Percentiles rank a stretch among this genome's conserved stretches.
Evolutionary conservation across 1,140 invertebrate species (phyloP).

Genomic region (Drosophila murphyi): DNA sequence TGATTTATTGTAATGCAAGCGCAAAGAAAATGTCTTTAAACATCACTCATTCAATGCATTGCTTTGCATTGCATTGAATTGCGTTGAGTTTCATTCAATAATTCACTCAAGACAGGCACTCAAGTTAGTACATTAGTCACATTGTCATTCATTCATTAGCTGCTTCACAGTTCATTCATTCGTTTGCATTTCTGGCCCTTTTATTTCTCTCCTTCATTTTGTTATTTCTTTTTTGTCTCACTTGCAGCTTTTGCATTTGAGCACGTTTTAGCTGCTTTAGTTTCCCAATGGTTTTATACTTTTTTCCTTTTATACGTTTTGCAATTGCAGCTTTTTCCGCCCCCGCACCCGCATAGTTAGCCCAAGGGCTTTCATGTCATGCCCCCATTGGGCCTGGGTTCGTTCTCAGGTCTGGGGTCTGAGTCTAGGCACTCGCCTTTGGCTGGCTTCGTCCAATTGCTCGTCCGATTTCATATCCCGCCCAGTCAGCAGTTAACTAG

Average conservation of each 20-base stretch:
- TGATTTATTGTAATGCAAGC: constrained; percentile 59
- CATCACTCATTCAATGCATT: constrained; percentile 13
- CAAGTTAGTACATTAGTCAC: constrained; percentile 39
- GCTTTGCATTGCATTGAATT: not conserved
- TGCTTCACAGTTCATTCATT: constrained; percentile 41
- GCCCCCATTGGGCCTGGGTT: constrained; percentile 58
- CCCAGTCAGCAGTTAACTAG: constrained; percentile 38
- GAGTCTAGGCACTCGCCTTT: constrained; percentile 22
- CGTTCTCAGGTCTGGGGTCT: constrained; percentile 27
- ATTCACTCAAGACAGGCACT: constrained; percentile 34
- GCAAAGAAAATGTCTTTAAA: constrained; percentile 31
- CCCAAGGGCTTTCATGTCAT: constrained; percentile 73
- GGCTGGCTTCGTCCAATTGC: constrained; percentile 33
- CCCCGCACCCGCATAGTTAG: constrained; percentile 19
- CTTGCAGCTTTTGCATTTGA: constrained; percentile 62
- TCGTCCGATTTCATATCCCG: constrained; percentile 66
- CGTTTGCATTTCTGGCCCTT: constrained; percentile 5
- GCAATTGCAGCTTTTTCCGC: constrained; percentile 12
- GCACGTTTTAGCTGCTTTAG: constrained; percentile 56
- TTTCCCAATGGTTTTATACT: constrained; percentile 5
- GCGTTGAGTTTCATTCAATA: constrained; percentile 40
- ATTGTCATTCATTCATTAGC: constrained; percentile 60
- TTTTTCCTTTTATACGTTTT: constrained; percentile 24
- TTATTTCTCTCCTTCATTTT: constrained; percentile 15
- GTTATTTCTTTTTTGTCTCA: constrained; percentile 25